phyloP scores from a whole-genome alignment of 2,113 vertebrate species.

The Loxodonta africana region DNA sequence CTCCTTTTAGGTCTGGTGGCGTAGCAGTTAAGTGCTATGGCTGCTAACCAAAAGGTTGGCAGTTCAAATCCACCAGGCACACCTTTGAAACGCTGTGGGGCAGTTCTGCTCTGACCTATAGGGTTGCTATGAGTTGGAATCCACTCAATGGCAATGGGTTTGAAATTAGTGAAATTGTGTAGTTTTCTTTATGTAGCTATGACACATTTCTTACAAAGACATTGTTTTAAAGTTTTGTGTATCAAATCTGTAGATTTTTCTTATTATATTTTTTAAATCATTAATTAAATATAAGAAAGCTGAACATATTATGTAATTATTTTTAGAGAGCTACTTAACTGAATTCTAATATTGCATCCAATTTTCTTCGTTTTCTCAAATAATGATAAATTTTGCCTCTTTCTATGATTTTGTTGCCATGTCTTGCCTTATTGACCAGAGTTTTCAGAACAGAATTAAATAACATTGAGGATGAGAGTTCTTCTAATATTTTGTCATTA shows the following conservation, averaged over 20 bases:
- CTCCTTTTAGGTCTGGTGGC: background rate
- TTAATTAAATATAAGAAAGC: background rate
- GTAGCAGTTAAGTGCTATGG: too few species aligned
- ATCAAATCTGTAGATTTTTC: background rate
- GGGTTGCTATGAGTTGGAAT: too few species aligned
- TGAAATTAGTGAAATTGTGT: background rate
- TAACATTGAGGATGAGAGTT: background rate
- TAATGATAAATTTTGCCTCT: background rate
- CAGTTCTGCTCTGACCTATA: too few species aligned
- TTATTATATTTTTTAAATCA: slow-evolving; percentile 19
- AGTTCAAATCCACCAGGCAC: too few species aligned
- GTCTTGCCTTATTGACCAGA: background rate
- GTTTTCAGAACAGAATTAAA: background rate
- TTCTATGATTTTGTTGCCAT: background rate
- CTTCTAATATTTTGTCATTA: slow-evolving; percentile 1
- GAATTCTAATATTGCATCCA: background rate
- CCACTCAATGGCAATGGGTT: too few species aligned
- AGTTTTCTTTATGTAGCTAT: background rate
- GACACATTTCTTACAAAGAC: background rate
- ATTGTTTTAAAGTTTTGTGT: background rate
- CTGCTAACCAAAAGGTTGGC: too few species aligned
- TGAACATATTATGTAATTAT: background rate
- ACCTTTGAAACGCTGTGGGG: too few species aligned
- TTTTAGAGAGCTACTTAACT: background rate
- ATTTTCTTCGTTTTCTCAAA: background rate